Conservation (phyloP, 2,113 vertebrate species). For the Neogale vison region DNA sequence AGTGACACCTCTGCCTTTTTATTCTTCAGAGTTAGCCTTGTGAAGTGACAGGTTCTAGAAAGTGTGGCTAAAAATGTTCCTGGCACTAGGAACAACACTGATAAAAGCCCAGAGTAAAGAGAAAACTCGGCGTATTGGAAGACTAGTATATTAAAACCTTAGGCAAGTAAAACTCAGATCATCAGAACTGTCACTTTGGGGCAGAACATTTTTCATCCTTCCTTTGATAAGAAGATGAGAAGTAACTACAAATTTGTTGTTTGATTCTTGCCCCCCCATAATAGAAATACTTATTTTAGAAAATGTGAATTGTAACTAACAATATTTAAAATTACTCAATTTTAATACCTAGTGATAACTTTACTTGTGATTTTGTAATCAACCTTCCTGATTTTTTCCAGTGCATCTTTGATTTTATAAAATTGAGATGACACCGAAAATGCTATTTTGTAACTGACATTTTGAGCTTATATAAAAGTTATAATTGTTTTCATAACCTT, state of each 20-base stretch:
- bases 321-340: not conserved
- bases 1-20: not conserved
- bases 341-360: not conserved
- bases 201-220: conserved; percentile 7
- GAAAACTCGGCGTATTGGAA: not conserved
- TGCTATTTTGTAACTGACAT: not conserved
- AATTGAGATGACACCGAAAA: not conserved
- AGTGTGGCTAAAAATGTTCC: not conserved
- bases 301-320: not conserved
- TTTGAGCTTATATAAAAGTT: not conserved
- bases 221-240: not conserved
- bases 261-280: not conserved
- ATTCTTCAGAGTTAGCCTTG: not conserved
- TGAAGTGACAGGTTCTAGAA: not conserved
- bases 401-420: conserved; percentile 20
- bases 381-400: not conserved
- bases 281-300: not conserved
- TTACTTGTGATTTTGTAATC: not conserved
- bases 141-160: not conserved
- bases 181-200: not conserved
- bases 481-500: not conserved
- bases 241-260: not conserved
- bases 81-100: not conserved
- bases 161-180: not conserved
- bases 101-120: not conserved